Conservation (phyloP, 2,113 vertebrate genomes). For the Lagopus leucura region DNA sequence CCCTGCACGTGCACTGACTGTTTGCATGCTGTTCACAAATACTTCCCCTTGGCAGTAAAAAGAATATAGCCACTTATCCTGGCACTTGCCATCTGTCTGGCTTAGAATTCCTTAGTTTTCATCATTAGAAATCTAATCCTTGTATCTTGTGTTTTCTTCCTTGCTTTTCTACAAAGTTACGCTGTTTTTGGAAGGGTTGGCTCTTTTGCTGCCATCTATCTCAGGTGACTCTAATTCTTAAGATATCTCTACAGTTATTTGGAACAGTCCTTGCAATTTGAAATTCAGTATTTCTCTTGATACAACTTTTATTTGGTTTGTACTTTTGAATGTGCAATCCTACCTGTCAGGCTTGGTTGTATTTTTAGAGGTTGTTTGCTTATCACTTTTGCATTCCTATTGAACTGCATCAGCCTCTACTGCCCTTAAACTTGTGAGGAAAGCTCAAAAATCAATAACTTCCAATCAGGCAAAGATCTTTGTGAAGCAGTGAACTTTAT, state of each 20-base stretch:
- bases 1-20: background rate
- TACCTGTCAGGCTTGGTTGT: background rate
- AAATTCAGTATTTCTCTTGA: conserved; percentile 14
- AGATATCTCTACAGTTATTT: background rate
- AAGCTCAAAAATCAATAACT: too few species aligned
- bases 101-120: background rate
- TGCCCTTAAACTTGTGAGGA: background rate
- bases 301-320: background rate
- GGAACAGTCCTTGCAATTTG: background rate
- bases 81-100: background rate
- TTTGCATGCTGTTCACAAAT: background rate
- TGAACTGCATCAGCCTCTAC: background rate
- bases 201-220: background rate
- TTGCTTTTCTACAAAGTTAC: background rate
- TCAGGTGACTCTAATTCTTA: background rate
- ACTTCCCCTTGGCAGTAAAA: background rate
- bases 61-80: background rate
- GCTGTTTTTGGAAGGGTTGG: background rate
- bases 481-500: too few species aligned
- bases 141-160: background rate
- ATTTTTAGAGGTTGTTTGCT: conserved; percentile 23
- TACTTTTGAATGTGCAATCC: background rate
- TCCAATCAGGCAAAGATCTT: too few species aligned
- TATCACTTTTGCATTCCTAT: background rate
- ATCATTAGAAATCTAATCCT: background rate